These are phyloP conservation scores for Drosophila antonietae DNA, from an alignment of 2,888 invertebrate genomes.

Conservation along the genomic window DNA sequence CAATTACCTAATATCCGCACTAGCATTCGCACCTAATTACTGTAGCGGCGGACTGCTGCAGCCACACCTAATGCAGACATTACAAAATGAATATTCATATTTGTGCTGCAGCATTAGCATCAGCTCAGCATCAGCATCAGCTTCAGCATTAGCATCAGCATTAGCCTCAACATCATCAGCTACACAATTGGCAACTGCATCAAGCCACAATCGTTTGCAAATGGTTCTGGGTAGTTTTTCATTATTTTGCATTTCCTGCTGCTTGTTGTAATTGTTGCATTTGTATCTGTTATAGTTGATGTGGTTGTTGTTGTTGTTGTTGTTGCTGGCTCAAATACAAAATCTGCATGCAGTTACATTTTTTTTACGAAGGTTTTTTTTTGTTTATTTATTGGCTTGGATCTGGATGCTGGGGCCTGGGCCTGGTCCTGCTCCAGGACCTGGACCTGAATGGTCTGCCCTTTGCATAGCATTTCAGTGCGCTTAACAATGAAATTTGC, in stretches of 20 bases:
- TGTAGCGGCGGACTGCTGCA: constrained; percentile 38
- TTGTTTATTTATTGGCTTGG: constrained; percentile 34
- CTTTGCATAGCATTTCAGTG: constrained; percentile 60
- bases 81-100: constrained; percentile 75
- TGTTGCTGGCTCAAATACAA: constrained; percentile 26
- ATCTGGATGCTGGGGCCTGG: constrained; percentile 2
- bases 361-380: constrained; percentile 22
- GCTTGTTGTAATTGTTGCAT: constrained; percentile 19
- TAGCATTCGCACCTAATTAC: constrained; percentile 70
- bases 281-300: not conserved
- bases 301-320: constrained; percentile 6
- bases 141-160: constrained; percentile 8
- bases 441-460: constrained; percentile 36
- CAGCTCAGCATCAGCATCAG: constrained; percentile 4
- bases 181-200: constrained; percentile 6
- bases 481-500: constrained; percentile 79
- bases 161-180: not conserved
- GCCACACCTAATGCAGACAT: constrained; percentile 68
- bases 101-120: constrained; percentile 39
- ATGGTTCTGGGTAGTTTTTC: constrained; percentile 61
- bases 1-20: constrained; percentile 62
- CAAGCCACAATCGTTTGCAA: constrained; percentile 51
- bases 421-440: not conserved
- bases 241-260: constrained; percentile 58
- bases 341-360: constrained; percentile 48